phyloP scores from a whole-genome alignment of 2,113 vertebrate genomes.

The Dasyornis broadbenti region DNA sequence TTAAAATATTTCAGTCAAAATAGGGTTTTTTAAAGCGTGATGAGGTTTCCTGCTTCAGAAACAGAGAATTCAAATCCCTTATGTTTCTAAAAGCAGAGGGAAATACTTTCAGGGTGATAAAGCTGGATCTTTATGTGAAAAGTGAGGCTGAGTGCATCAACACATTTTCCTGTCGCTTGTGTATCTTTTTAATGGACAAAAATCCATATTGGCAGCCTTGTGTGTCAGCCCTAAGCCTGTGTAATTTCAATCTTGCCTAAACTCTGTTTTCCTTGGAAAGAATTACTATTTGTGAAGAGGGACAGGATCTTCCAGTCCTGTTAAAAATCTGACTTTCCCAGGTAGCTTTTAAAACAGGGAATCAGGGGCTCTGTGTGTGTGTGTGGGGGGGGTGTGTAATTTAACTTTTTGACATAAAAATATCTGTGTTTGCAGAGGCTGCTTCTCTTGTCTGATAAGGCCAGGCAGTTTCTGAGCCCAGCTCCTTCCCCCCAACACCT shows the following conservation, averaged over 20 bases:
- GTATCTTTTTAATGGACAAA: neutral
- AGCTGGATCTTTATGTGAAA: neutral
- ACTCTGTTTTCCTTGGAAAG: neutral
- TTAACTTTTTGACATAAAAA: neutral
- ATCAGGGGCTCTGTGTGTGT: too few relatives aligned
- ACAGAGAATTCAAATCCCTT: neutral
- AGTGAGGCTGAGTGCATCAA: neutral
- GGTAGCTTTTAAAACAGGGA: neutral
- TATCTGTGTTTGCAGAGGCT: neutral
- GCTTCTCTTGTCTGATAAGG: neutral
- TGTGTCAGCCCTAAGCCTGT: neutral
- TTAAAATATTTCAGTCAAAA: neutral
- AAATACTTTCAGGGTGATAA: neutral
- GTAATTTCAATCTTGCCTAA: neutral
- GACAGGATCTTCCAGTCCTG: neutral
- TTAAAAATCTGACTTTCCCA: neutral
- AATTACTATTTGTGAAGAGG: neutral
- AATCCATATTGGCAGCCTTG: neutral
- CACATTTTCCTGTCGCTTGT: neutral
- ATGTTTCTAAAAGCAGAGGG: neutral
- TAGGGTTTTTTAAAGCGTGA: neutral
- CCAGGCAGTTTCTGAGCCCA: neutral
- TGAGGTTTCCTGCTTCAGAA: neutral
- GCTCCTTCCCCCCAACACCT: neutral
- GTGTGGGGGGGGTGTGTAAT: too few relatives aligned